A percentile compares a stretch with the other conserved stretches of the same genome.
Conservation (phyloP, 2,797 vertebrate species). For the Dipus sagitta region DNA sequence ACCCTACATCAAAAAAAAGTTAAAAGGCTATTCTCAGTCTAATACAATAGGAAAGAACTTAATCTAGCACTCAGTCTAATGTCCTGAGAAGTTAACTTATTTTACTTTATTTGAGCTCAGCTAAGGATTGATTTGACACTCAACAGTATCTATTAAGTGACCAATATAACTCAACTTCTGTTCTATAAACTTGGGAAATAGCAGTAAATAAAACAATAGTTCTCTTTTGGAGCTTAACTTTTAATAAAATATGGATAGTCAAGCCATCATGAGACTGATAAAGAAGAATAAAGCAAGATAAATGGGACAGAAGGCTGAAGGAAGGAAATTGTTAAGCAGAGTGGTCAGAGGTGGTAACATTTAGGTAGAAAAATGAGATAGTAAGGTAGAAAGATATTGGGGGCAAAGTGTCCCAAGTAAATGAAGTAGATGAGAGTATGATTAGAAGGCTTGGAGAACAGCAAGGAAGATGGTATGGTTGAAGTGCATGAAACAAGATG, state of each 20-base stretch:
- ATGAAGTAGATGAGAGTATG: background rate
- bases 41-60: slow-evolving; percentile 12
- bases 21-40: background rate
- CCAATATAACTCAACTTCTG: slow-evolving; percentile 13
- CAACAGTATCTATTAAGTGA: slow-evolving; percentile 35
- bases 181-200: background rate
- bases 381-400: background rate
- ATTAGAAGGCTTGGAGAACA: slow-evolving; percentile 11
- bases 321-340: background rate
- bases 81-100: background rate
- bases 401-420: background rate
- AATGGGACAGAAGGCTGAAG: background rate
- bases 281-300: slow-evolving; percentile 41
- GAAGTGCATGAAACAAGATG: background rate
- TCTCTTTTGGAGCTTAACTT: slow-evolving; percentile 38
- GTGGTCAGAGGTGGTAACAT: background rate
- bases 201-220: slow-evolving; percentile 20
- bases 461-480: background rate
- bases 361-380: background rate
- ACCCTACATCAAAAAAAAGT: too few relatives aligned
- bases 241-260: background rate
- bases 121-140: background rate
- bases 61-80: background rate
- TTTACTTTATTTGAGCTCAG: slow-evolving; percentile 12
- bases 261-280: slow-evolving; percentile 1